These are phyloP conservation scores for Labroides dimidiatus DNA, from an alignment of 2,797 vertebrate genomes.

Conservation along the genomic window DNA sequence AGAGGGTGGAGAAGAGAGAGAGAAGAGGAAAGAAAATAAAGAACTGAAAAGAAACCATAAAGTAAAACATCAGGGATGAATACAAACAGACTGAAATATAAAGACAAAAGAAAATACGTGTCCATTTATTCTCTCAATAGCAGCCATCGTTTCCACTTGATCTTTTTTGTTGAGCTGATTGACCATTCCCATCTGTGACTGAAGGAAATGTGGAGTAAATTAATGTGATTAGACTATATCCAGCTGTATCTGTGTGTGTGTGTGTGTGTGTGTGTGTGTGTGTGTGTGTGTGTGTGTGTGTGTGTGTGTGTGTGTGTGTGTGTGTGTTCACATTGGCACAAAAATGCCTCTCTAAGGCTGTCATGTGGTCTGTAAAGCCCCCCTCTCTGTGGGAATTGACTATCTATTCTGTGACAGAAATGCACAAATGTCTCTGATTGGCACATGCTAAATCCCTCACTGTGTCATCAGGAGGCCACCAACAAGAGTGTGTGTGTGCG, in stretches of 20 bases:
- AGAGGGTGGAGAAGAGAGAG: too few relatives aligned
- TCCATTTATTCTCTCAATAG: too few relatives aligned
- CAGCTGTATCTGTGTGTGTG: too few relatives aligned
- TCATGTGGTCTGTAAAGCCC: constrained; percentile 52
- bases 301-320: too few relatives aligned
- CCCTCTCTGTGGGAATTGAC: constrained; percentile 54
- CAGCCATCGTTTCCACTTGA: constrained; percentile 41
- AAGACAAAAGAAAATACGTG: too few relatives aligned
- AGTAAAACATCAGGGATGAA: too few relatives aligned
- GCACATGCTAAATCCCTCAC: constrained; percentile 59
- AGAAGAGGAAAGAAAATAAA: too few relatives aligned
- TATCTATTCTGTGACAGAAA: constrained; percentile 69
- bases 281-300: too few relatives aligned
- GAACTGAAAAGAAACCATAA: too few relatives aligned
- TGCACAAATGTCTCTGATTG: constrained; percentile 62
- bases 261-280: too few relatives aligned
- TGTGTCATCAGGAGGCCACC: constrained; percentile 54
- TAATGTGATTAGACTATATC: constrained; percentile 50
- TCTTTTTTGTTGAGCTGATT: constrained; percentile 40
- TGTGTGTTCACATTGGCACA: constrained; percentile 11
- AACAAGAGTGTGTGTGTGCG: constrained; percentile 24
- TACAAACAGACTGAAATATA: too few relatives aligned
- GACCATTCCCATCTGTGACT: constrained; percentile 26
- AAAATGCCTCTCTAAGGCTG: constrained; percentile 20
- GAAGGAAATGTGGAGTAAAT: constrained; percentile 54